Evolutionary conservation across 2,888 invertebrate species (phyloP), one percentile per base, ranked within the genome.

Genomic region (Caenorhabditis wallacei): DNA sequence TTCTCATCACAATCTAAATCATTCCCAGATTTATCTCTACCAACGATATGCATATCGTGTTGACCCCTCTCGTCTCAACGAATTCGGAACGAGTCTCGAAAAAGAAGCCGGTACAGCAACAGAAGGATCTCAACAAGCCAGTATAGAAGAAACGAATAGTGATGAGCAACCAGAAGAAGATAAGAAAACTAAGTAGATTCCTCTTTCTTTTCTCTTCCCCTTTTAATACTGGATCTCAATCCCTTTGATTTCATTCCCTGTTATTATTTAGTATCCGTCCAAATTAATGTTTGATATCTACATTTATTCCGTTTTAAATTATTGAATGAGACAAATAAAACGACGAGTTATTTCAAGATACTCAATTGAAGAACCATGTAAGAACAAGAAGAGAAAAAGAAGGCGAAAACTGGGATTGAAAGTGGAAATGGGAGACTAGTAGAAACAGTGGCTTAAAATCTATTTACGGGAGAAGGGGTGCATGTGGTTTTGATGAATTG

Each of bases 41-140:
- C 99, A 99, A 93, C 95, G 97, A 85, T 99, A 96, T 95, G 97
- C 98, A 88, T 99, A 99, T 94, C 96, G 97, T 90, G 97, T 96
- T 57, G 99, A 99, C 93, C 96, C 95, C 75, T 95, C 95, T 85
- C 94, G 99, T 86, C 95, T 97, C 69, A 99, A 99, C 93, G 99
- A 99, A 93, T 99, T 96, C 94, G 99, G 99, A 16, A 97, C 96
- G 92, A 96, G 96, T 57, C 96, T 95, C 43, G 97, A 97, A 92
- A 82, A 89, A 46, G 88, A 87, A 43, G 74, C 72, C 2, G 57
- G 56, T 13, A 22, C 68, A 5, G 40, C 57, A 24, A 59, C 40
- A 4, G 71, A 80, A 48, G 70, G 54, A 68, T 43, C 48, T 66
- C 46, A 63, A 26, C 46, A 26, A 46, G 43, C 37, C 37, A 11